Conservation (phyloP, 2,797 vertebrate genomes). For the Tokudaia muenninki region DNA sequence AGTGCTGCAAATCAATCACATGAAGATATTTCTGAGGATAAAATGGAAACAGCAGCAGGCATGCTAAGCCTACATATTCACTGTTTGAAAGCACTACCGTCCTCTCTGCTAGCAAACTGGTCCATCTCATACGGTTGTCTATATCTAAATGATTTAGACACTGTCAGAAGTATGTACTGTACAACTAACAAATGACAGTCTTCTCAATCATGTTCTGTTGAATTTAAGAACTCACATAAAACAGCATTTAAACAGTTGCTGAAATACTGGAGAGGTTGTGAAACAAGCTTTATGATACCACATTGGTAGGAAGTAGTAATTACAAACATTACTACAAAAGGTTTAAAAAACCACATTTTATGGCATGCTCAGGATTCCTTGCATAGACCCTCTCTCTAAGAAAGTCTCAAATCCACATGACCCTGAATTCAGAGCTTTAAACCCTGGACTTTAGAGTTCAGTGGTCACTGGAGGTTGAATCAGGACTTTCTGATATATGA, state of each 20-base stretch:
- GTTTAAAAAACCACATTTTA: background rate
- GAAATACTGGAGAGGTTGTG: background rate
- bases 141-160: background rate
- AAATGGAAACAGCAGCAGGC: background rate
- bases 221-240: background rate
- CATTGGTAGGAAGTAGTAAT: background rate
- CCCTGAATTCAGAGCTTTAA: background rate
- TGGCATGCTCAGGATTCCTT: background rate
- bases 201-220: background rate
- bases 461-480: background rate
- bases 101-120: background rate
- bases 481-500: background rate
- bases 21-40: conserved; percentile 4
- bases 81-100: background rate
- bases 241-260: background rate
- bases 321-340: conserved; percentile 30
- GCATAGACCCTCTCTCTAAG: background rate
- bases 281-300: background rate
- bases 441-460: background rate
- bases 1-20: conserved; percentile 46
- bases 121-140: background rate
- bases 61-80: background rate
- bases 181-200: background rate
- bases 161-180: background rate
- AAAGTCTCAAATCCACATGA: background rate